phyloP scores from a whole-genome alignment of 1,140 invertebrate species.

The Cherax destructor region DNA sequence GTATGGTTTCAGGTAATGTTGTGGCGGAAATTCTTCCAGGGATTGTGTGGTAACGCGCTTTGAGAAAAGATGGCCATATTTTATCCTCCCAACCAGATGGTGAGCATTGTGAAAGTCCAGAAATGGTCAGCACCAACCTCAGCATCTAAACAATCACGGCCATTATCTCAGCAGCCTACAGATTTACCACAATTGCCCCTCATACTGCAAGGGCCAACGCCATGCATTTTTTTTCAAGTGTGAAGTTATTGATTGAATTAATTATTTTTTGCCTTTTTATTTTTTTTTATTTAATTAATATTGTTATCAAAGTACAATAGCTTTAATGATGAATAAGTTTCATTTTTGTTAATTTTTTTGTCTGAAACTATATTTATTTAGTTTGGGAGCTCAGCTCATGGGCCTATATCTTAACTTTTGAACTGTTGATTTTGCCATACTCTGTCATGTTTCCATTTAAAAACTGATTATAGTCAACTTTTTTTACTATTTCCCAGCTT shows the following conservation, averaged over 20 bases:
- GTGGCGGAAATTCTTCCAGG: constrained; percentile 60
- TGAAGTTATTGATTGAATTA: neutral
- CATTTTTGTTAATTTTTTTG: neutral
- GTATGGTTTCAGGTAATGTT: constrained; percentile 25
- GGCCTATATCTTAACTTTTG: too few relatives aligned
- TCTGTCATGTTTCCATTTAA: too few relatives aligned
- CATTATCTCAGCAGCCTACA: neutral
- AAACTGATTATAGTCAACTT: too few relatives aligned
- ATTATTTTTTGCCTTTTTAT: neutral
- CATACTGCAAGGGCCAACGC: neutral
- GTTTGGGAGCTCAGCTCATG: too few relatives aligned
- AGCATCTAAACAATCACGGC: neutral
- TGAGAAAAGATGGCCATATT: constrained; percentile 45
- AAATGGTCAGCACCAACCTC: constrained; percentile 31
- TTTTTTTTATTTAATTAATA: neutral
- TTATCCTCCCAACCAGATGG: constrained; percentile 21
- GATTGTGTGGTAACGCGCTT: constrained; percentile 30
- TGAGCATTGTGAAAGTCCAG: constrained; percentile 28
- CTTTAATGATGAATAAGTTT: neutral
- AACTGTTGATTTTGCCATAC: too few relatives aligned
- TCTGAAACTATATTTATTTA: too few relatives aligned
- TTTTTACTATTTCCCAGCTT: too few relatives aligned
- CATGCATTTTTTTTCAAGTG: constrained; percentile 51
- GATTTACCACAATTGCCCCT: neutral
- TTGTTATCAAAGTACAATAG: neutral